A percentile compares a stretch with the other conserved stretches of the same genome.
Conservation (phyloP, 2,113 vertebrate genomes). For the Cnemophilus loriae region DNA sequence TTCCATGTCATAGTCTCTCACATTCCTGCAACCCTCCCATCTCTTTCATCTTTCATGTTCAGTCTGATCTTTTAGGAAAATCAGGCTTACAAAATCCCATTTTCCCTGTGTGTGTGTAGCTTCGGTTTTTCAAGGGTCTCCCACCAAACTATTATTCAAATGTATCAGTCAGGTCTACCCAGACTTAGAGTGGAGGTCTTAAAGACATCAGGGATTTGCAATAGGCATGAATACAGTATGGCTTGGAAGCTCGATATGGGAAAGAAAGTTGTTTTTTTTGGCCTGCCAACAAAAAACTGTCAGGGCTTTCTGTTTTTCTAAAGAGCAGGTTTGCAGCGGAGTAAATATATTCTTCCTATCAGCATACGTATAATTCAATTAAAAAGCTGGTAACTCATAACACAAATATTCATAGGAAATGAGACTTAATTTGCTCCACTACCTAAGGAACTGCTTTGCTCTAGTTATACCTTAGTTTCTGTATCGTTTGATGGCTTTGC, state of each 20-base stretch:
- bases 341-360: background rate
- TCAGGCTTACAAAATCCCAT: background rate
- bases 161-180: background rate
- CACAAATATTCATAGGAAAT: background rate
- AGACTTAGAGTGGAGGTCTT: background rate
- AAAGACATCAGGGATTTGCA: background rate
- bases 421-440: background rate
- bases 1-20: background rate
- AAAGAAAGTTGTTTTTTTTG: background rate
- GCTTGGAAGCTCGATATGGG: background rate
- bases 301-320: background rate
- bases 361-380: background rate
- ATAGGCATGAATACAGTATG: background rate
- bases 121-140: background rate
- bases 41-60: background rate
- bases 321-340: background rate
- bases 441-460: background rate
- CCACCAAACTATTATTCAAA: background rate
- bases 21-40: background rate
- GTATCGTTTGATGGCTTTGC: constrained; percentile 10
- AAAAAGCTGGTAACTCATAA: background rate
- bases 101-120: background rate
- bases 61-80: background rate
- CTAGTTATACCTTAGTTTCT: constrained; percentile 69
- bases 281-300: background rate